Evolutionary conservation across 2,888 invertebrate species (phyloP).

Genomic region (Caenorhabditis afra): DNA sequence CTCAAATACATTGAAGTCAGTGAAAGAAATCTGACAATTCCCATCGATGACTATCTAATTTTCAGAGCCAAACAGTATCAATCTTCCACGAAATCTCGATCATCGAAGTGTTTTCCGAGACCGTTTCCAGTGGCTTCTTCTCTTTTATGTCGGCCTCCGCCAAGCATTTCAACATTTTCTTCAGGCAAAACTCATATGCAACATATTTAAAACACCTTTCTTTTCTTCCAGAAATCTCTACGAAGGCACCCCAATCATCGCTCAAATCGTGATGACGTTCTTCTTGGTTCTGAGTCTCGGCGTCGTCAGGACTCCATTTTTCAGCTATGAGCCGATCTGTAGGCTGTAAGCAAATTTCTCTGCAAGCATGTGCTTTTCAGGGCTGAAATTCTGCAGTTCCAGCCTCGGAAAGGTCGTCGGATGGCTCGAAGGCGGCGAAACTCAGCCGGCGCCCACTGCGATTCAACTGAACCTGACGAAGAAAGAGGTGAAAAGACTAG

Average conservation of each 20-base stretch:
- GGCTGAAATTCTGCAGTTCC: constrained; percentile 43
- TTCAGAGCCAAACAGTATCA: constrained; percentile 50
- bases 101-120: constrained; percentile 57
- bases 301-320: constrained; percentile 50
- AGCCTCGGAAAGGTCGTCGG: constrained; percentile 42
- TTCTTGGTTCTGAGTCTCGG: constrained; percentile 54
- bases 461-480: constrained; percentile 9
- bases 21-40: no score
- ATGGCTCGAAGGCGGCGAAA: constrained; percentile 44
- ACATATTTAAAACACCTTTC: neutral
- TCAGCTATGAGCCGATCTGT: constrained; percentile 56
- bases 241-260: constrained; percentile 54
- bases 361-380: constrained; percentile 9
- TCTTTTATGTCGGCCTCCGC: constrained; percentile 39
- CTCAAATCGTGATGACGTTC: constrained; percentile 58
- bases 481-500: constrained; percentile 54
- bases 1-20: constrained; percentile 53
- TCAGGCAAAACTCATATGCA: constrained; percentile 12
- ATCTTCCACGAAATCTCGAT: constrained; percentile 57
- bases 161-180: constrained; percentile 53
- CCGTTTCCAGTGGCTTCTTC: constrained; percentile 49
- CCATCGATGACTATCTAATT: no score
- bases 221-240: constrained; percentile 35
- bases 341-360: neutral
- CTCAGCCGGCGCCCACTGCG: neutral